A percentile compares a stretch with the other conserved stretches of the same genome.
Evolutionary conservation across 2,888 invertebrate species (phyloP).

Genomic region (Chironomus tentans): DNA sequence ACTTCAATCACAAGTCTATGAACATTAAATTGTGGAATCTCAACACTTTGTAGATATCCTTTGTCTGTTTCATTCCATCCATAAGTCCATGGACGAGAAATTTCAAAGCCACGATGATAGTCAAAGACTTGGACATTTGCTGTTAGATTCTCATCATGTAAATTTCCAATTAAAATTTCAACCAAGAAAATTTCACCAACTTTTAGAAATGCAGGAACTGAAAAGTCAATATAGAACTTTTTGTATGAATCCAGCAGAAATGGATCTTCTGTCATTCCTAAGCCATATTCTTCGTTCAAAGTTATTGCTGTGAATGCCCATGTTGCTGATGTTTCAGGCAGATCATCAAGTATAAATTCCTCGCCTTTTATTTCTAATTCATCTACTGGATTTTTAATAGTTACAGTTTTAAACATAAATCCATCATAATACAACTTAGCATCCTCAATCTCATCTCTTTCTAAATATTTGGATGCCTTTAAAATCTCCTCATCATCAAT

Average conservation of each 20-base stretch:
- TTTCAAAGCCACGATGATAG: neutral
- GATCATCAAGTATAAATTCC: neutral
- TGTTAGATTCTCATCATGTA: neutral
- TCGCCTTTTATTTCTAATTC: neutral
- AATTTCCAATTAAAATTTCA: conserved; percentile 5
- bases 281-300: neutral
- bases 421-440: too few species aligned
- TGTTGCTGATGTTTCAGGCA: neutral
- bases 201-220: neutral
- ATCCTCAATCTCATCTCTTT: too few species aligned
- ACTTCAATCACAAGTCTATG: neutral
- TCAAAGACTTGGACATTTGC: neutral
- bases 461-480: too few species aligned
- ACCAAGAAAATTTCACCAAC: neutral
- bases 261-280: neutral
- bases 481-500: too few species aligned
- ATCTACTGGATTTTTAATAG: neutral
- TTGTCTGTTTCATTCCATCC: neutral
- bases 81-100: neutral
- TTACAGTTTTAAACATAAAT: too few species aligned
- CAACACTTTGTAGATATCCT: neutral
- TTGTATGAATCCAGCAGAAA: neutral
- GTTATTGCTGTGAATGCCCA: conserved; percentile 8
- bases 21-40: neutral
- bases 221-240: neutral